A percentile compares a stretch with the other conserved stretches of the same genome.
These are phyloP conservation scores for Merodon equestris DNA, from an alignment of 2,888 invertebrate species.

Conservation along the genomic window DNA sequence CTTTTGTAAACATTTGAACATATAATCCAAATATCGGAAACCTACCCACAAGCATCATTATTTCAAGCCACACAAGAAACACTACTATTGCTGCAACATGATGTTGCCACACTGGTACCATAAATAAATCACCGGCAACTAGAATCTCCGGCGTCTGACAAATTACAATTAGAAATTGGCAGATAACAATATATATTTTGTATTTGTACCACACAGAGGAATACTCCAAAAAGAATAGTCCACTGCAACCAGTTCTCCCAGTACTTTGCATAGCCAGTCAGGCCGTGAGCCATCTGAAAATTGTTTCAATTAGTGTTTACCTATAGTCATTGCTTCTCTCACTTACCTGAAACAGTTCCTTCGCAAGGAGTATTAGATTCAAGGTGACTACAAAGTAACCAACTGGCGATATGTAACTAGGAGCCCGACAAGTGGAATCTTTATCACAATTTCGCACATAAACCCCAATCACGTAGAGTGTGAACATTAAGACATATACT, in stretches of 20 bases:
- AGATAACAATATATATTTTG: background rate
- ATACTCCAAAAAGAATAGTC: conserved; percentile 86
- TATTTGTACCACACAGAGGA: conserved; percentile 82
- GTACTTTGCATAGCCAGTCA: conserved; percentile 85
- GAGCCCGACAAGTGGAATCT: conserved; percentile 72
- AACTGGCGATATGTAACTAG: conserved; percentile 74
- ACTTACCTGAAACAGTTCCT: conserved; percentile 83
- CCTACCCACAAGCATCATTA: conserved; percentile 91
- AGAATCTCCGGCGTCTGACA: conserved; percentile 76
- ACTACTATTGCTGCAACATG: conserved; percentile 89
- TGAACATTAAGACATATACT: conserved; percentile 87
- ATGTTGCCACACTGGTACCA: conserved; percentile 85
- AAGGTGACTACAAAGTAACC: conserved; percentile 84
- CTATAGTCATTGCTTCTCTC: too few species aligned
- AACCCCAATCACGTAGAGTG: conserved; percentile 84
- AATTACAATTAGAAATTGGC: background rate
- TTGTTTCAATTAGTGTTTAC: background rate
- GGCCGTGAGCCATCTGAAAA: conserved; percentile 83
- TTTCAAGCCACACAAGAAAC: conserved; percentile 89
- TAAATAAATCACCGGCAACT: conserved; percentile 72
- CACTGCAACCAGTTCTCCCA: conserved; percentile 94
- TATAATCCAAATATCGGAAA: conserved; percentile 92
- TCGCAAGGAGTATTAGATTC: conserved; percentile 83
- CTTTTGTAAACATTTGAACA: conserved; percentile 92
- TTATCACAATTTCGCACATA: conserved; percentile 75